A percentile compares a stretch with the other conserved stretches of the same genome.
Evolutionary conservation across 92 coral and sea anemone species (phyloP).

Genomic region (Palythoa grandiflora): DNA sequence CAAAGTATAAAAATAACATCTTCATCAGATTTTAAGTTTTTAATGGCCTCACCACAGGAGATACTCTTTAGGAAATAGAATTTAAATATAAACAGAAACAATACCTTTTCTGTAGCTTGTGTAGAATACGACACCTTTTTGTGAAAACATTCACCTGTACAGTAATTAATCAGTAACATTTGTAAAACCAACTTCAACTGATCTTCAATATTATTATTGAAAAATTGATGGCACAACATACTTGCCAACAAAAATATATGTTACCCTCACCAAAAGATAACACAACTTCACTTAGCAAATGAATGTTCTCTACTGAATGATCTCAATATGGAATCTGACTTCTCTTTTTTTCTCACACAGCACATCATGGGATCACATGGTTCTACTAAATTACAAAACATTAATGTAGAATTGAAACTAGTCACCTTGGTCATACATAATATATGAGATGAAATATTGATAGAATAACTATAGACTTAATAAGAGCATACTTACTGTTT

Average conservation of each 20-base stretch:
- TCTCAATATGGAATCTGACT: too few species aligned
- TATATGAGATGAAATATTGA: too few species aligned
- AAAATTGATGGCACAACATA: neutral
- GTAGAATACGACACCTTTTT: conserved; percentile 17
- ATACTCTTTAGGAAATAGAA: neutral
- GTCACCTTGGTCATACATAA: too few species aligned
- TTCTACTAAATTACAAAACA: too few species aligned
- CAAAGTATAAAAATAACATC: too few species aligned
- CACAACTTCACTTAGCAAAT: neutral
- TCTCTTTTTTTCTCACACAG: too few species aligned
- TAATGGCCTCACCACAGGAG: neutral
- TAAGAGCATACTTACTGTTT: neutral
- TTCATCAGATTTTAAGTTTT: too few species aligned
- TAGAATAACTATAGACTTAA: neutral
- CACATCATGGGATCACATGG: too few species aligned
- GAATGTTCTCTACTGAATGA: too few species aligned
- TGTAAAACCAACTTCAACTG: neutral
- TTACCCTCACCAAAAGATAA: neutral
- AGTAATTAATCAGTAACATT: neutral
- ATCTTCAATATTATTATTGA: neutral
- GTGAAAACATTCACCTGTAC: neutral
- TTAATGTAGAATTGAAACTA: too few species aligned
- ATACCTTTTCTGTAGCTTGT: conserved; percentile 42
- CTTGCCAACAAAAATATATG: neutral
- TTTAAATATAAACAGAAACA: neutral